Conservation (phyloP, 2,113 vertebrate genomes). For the Siniperca knerii region DNA sequence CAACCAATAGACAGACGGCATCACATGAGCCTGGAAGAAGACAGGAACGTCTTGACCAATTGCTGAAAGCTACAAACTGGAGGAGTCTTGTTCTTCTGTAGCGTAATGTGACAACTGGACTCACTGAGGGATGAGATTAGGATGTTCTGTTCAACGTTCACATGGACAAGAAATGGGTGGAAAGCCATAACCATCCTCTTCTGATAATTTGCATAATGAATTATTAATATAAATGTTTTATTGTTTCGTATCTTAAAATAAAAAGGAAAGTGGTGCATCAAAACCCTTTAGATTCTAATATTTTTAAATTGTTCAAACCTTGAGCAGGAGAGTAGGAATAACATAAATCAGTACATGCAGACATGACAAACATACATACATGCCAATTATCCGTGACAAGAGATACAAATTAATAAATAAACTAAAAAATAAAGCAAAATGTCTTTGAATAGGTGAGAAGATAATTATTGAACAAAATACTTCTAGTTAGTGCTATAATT, state of each 20-base stretch:
- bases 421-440: no score
- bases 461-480: background rate
- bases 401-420: no score
- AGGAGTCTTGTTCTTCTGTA: conserved; percentile 26
- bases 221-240: background rate
- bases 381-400: background rate
- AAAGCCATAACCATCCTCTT: background rate
- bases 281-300: background rate
- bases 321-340: background rate
- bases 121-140: background rate
- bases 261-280: background rate
- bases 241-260: background rate
- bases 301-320: background rate
- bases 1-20: conserved; percentile 17
- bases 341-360: background rate
- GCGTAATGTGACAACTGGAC: conserved; percentile 2
- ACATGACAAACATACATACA: background rate
- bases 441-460: background rate
- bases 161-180: background rate
- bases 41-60: conserved; percentile 65
- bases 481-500: background rate
- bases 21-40: conserved; percentile 10
- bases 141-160: conserved; percentile 31
- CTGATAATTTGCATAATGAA: no score
- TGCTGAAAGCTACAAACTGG: conserved; percentile 23